Conservation (phyloP, 2,888 invertebrate genomes). For the Liposcelis brunnea region DNA sequence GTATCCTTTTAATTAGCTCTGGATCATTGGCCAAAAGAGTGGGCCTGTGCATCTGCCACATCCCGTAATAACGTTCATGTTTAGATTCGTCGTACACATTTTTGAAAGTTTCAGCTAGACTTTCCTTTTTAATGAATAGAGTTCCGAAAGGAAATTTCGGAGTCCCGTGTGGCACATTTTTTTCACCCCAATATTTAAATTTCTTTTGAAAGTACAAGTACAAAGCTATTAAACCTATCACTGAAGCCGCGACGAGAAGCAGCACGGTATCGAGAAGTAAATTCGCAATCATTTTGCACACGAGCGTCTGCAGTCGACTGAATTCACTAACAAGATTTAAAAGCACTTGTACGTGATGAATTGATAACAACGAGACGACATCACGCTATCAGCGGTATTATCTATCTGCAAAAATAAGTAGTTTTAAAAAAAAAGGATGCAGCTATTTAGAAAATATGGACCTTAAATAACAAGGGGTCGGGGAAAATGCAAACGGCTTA, state of each 20-base stretch:
- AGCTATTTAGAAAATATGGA: no score
- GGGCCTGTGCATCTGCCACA: background rate
- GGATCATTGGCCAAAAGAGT: background rate
- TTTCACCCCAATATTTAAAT: background rate
- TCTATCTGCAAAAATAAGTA: background rate
- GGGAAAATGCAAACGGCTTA: no score
- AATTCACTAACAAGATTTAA: background rate
- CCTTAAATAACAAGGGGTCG: no score
- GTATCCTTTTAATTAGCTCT: background rate
- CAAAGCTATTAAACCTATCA: background rate
- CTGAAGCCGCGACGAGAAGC: background rate
- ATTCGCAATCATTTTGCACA: background rate
- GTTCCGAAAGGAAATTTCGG: background rate
- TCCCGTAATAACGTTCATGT: background rate
- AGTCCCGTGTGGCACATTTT: background rate
- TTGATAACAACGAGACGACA: no score
- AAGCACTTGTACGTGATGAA: background rate
- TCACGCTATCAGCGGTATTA: background rate
- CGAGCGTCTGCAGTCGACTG: background rate
- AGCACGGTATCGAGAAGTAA: no score
- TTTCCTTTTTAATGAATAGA: background rate
- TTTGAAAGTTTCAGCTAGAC: background rate
- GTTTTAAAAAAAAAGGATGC: no score
- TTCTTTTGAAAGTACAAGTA: background rate
- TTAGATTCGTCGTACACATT: background rate